These are phyloP conservation scores for Aphelenchoides fujianensis DNA, from an alignment of 1,140 invertebrate species.

Conservation along the genomic window DNA sequence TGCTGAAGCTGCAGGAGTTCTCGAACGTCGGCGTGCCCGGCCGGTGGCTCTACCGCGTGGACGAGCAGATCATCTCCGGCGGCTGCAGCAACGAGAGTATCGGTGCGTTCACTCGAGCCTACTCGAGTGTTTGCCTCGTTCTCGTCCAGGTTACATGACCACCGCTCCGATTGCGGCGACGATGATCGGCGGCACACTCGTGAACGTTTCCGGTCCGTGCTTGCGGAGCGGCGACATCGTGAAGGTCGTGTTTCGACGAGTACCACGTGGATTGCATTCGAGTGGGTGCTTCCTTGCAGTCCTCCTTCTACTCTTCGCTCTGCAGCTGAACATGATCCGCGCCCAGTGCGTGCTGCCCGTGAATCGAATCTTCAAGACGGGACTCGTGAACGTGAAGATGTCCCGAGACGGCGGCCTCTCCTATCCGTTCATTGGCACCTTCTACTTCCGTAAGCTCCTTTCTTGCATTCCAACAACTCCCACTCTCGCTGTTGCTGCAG, in stretches of 20 bases:
- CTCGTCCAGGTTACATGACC: constrained; percentile 78
- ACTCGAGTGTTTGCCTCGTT: constrained; percentile 31
- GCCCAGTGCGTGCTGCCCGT: constrained; percentile 60
- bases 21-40: constrained; percentile 82
- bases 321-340: constrained; percentile 80
- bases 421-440: constrained; percentile 73
- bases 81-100: constrained; percentile 69
- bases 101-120: constrained; percentile 29
- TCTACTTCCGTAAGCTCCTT: constrained; percentile 40
- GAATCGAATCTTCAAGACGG: constrained; percentile 73
- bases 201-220: constrained; percentile 91
- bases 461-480: constrained; percentile 21
- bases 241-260: constrained; percentile 81
- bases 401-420: constrained; percentile 71
- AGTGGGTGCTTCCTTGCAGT: constrained; percentile 10
- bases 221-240: constrained; percentile 83
- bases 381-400: constrained; percentile 72
- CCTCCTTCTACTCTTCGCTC: not conserved
- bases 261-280: constrained; percentile 72
- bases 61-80: constrained; percentile 86
- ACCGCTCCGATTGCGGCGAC: constrained; percentile 86
- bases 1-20: constrained; percentile 69
- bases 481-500: no score
- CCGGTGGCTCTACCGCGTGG: constrained; percentile 86
- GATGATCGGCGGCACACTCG: constrained; percentile 87